These are phyloP conservation scores for Hylyphantes graminicola DNA, from an alignment of 1,140 invertebrate species.

Conservation along the genomic window DNA sequence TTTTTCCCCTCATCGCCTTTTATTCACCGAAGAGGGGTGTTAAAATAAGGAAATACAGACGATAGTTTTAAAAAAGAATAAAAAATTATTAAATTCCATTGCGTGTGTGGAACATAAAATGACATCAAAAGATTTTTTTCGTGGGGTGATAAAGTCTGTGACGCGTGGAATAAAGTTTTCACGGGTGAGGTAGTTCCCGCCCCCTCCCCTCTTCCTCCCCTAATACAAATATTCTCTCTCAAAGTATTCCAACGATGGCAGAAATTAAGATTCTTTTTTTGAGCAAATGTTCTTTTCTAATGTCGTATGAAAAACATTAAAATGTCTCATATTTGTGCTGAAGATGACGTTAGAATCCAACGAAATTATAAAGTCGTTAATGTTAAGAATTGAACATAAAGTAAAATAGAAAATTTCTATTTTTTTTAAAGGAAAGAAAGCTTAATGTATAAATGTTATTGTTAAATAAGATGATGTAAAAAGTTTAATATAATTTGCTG, in stretches of 20 bases:
- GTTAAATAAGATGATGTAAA: too few relatives aligned
- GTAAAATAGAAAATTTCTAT: too few relatives aligned
- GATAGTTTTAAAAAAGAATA: constrained; percentile 5
- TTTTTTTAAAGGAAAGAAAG: too few relatives aligned
- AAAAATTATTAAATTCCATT: constrained; percentile 58
- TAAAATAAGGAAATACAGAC: constrained; percentile 41
- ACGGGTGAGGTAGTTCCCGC: constrained; percentile 45
- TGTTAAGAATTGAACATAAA: too few relatives aligned
- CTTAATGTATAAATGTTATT: too few relatives aligned
- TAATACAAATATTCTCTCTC: constrained; percentile 16
- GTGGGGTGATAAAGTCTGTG: neutral
- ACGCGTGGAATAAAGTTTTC: constrained; percentile 44
- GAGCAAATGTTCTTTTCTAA: constrained; percentile 13
- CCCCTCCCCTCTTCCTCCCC: neutral
- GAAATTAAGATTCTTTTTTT: constrained; percentile 26
- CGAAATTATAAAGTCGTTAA: too few relatives aligned
- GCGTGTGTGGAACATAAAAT: constrained; percentile 42
- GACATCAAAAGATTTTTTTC: constrained; percentile 14
- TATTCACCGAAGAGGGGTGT: neutral
- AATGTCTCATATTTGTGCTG: neutral
- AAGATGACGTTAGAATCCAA: too few relatives aligned
- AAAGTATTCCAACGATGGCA: neutral
- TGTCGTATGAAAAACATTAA: constrained; percentile 18
- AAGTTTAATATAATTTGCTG: too few relatives aligned
- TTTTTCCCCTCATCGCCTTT: constrained; percentile 8